A percentile compares a stretch with the other conserved stretches of the same genome.
phyloP scores from a whole-genome alignment of 2,888 invertebrate species.

The Plemyria rubiginata region DNA sequence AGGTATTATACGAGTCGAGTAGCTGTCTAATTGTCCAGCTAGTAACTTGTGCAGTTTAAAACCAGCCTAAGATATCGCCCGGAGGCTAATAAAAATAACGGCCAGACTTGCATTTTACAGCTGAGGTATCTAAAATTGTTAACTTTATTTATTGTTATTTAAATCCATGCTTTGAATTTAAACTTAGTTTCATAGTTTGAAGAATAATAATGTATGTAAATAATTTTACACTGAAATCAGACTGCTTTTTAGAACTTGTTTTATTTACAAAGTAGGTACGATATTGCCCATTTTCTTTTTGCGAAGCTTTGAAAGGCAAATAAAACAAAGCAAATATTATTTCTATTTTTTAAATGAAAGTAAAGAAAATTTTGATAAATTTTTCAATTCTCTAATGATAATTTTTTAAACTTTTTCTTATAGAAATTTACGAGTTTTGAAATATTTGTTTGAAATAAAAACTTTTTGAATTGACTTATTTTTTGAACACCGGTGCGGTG shows the following conservation, averaged over 20 bases:
- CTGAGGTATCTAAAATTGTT: slow-evolving; percentile 8
- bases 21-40: neutral
- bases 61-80: neutral
- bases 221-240: neutral
- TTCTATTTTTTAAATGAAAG: too few relatives aligned
- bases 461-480: too few relatives aligned
- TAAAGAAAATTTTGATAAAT: too few relatives aligned
- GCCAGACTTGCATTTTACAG: slow-evolving; percentile 9
- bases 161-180: slow-evolving; percentile 6
- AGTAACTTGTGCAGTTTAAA: neutral
- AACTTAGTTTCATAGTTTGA: neutral
- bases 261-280: neutral
- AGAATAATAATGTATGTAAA: neutral
- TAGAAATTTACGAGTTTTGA: too few relatives aligned
- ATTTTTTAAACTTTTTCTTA: too few relatives aligned
- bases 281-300: too few relatives aligned
- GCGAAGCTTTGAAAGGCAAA: too few relatives aligned
- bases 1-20: neutral
- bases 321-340: too few relatives aligned
- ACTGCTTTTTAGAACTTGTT: neutral
- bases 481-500: too few relatives aligned
- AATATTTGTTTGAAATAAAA: too few relatives aligned
- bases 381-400: too few relatives aligned
- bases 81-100: slow-evolving; percentile 13
- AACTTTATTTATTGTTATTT: slow-evolving; percentile 12